These are phyloP conservation scores for Chironomus tentans DNA, from an alignment of 2,888 invertebrate genomes.

Conservation along the genomic window DNA sequence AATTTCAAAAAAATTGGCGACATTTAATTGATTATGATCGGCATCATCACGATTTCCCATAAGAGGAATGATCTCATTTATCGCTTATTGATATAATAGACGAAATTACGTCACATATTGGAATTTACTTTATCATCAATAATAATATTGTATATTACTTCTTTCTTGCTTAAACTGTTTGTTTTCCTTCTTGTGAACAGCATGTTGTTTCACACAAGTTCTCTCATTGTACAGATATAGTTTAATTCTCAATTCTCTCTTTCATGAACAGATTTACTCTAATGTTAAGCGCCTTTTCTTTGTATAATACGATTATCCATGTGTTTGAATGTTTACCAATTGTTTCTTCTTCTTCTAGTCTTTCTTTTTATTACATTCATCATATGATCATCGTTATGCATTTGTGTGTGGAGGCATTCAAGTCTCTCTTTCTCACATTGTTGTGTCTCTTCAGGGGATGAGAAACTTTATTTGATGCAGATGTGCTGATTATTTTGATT, in stretches of 20 bases:
- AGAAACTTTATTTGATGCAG: too few relatives aligned
- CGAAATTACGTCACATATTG: neutral
- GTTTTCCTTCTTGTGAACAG: neutral
- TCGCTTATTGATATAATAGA: neutral
- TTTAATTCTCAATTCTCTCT: neutral
- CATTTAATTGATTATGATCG: neutral
- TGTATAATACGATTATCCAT: neutral
- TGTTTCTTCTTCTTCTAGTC: neutral
- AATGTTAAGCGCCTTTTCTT: neutral
- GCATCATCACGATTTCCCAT: neutral
- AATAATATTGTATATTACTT: neutral
- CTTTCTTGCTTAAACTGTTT: neutral
- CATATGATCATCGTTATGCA: neutral
- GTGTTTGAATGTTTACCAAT: neutral
- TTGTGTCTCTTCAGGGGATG: neutral
- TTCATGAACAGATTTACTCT: neutral
- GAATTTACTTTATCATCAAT: conserved; percentile 1
- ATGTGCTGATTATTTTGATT: too few relatives aligned
- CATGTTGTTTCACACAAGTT: neutral
- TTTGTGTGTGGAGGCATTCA: neutral
- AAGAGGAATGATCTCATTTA: neutral
- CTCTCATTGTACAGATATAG: neutral
- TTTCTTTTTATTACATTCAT: neutral
- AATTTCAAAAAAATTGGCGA: neutral
- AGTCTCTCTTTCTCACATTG: neutral